Evolutionary conservation across 2,113 vertebrate species (phyloP).

Genomic region (Haemorhous mexicanus): DNA sequence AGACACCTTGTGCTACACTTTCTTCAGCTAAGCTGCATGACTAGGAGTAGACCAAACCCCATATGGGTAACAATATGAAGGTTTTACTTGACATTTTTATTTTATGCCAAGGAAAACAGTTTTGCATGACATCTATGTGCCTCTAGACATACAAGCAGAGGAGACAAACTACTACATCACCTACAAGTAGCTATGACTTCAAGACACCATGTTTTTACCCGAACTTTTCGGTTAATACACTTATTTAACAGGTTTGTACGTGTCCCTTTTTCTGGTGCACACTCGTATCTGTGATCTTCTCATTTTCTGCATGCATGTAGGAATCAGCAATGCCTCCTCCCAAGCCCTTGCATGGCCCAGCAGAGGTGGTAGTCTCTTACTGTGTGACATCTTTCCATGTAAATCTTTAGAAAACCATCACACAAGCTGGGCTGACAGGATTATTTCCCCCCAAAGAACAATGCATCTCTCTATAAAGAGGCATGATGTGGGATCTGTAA

Average conservation of each 20-base stretch:
- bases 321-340: not conserved
- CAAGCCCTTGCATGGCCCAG: not conserved
- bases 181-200: not conserved
- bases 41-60: not conserved
- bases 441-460: not conserved
- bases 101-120: not conserved
- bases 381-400: not conserved
- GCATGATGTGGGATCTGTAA: not conserved
- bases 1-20: not conserved
- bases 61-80: not conserved
- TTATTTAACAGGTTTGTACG: fast-evolving
- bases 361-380: not conserved
- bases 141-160: not conserved
- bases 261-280: not conserved
- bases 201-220: not conserved
- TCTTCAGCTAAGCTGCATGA: not conserved
- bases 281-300: not conserved
- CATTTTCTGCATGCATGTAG: not conserved
- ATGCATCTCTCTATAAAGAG: not conserved
- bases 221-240: not conserved
- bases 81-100: not conserved
- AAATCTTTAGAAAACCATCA: not conserved
- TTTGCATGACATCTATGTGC: not conserved
- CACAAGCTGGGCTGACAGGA: not conserved
- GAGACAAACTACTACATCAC: not conserved